phyloP scores from a whole-genome alignment of 2,797 vertebrate genomes.

The Gallinago nigripennis region DNA sequence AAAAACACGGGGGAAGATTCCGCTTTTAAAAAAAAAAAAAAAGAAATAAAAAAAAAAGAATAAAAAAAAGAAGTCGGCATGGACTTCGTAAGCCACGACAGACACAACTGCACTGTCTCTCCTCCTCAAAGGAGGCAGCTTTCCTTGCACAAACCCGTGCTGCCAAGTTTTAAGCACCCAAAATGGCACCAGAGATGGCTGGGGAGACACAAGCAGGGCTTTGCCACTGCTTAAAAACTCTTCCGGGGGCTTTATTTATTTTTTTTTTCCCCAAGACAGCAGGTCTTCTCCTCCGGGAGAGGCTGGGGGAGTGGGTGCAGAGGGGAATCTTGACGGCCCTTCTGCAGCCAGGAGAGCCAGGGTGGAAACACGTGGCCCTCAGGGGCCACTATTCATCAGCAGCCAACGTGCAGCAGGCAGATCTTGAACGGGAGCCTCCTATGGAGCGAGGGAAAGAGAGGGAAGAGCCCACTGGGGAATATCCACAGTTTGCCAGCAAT shows the following conservation, averaged over 20 bases:
- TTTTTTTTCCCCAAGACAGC: not conserved
- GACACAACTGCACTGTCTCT: not conserved
- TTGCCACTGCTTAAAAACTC: not conserved
- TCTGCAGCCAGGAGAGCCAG: not conserved
- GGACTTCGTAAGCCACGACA: not conserved
- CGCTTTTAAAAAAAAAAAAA: not conserved
- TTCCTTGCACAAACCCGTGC: not conserved
- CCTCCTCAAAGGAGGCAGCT: not conserved
- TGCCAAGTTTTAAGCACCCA: not conserved
- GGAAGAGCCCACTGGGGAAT: not conserved
- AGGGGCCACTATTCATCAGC: not conserved
- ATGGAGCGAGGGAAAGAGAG: not conserved
- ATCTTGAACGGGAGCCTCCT: not conserved
- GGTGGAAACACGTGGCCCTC: accelerated
- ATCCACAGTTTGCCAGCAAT: not conserved
- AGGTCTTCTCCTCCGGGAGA: not conserved
- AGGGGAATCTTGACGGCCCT: accelerated
- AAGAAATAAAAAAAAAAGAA: too few relatives aligned
- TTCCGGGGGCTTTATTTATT: not conserved
- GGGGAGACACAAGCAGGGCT: not conserved
- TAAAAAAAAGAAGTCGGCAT: not conserved
- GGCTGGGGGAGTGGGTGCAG: not conserved
- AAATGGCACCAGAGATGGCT: not conserved
- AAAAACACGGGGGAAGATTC: not conserved
- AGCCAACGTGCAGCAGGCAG: not conserved